Evolutionary conservation across 2,797 vertebrate genomes (phyloP).

Genomic region (Staurois parvus): DNA sequence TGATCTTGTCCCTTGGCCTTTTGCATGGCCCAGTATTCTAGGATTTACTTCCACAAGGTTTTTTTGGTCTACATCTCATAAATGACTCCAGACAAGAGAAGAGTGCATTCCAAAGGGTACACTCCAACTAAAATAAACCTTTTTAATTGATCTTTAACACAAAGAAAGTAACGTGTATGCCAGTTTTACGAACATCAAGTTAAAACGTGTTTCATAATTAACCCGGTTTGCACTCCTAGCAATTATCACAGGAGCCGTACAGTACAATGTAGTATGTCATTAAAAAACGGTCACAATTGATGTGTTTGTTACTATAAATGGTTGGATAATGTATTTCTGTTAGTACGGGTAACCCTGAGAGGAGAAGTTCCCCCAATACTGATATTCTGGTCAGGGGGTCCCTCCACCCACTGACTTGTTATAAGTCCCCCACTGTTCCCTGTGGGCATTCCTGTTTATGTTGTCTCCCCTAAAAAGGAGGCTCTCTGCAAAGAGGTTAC

Average conservation of each 20-base stretch:
- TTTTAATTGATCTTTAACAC: background rate
- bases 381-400: too few relatives aligned
- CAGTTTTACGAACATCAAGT: background rate
- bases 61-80: background rate
- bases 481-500: too few relatives aligned
- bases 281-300: background rate
- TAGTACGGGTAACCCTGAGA: too few relatives aligned
- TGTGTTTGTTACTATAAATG: too few relatives aligned
- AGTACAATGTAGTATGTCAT: background rate
- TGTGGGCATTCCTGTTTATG: too few relatives aligned
- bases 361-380: too few relatives aligned
- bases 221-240: background rate
- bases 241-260: constrained; percentile 7
- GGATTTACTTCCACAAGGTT: background rate
- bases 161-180: background rate
- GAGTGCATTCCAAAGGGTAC: background rate
- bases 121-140: background rate
- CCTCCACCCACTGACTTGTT: too few relatives aligned
- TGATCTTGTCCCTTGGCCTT: too few relatives aligned
- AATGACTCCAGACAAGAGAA: background rate
- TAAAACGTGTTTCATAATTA: background rate
- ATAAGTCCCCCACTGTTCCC: too few relatives aligned
- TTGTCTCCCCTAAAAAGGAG: too few relatives aligned
- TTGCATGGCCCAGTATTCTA: too few relatives aligned
- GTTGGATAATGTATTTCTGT: too few relatives aligned